Base-by-base conservation (phyloP, 2,888 invertebrate genomes). In the Thymelicus lineola region DNA sequence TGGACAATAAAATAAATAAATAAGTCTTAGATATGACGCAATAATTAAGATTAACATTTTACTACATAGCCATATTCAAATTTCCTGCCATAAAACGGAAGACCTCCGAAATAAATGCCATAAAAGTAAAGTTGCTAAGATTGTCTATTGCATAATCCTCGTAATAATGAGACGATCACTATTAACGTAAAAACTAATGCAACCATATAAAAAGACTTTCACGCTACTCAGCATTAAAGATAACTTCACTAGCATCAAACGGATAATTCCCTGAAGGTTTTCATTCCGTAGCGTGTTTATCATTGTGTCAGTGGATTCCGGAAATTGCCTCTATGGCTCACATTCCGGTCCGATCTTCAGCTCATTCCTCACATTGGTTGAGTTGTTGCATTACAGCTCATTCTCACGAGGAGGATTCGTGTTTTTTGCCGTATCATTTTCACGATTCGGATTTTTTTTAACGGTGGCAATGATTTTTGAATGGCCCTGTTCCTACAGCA, bases 231-330 rank as follows among this genome's bases (percentile, higher is more conserved):
- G 45, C 20, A 9, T 35, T 20, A 46, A 61, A 61, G 38, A 59
- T 46, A 59, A 61, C 46, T 46, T 6, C 46, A 9, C 36, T 6
- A 9, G 59, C 35, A 66, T 66, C 66, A 66, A 66, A 66, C 58
- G 59, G 10, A n/a, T 35, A 20, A 59, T 66, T 66, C 66, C 66
- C 58, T 59, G 66, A 66, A 66, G 66, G 15, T 59, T 60, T 46
- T 61, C 7, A 61, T 48, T 45, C 28, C 46, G n/a, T 28, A 61
- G 17, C 15, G 20, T 45, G 60, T 60, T 60, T 60, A 60, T 60
- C 17, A 48, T 45, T 12, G 46, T 59, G 42, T 17, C 38, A 20
- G 36, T 57, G 59, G 28, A 28, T 20, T 48, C 48, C 66, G 46
- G 66, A 66, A 66, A 66, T 38, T 35, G 35, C 9, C 15, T 42